A percentile compares a stretch with the other conserved stretches of the same genome.
phyloP scores from a whole-genome alignment of 2,797 vertebrate species.

The Ispidina picta region DNA sequence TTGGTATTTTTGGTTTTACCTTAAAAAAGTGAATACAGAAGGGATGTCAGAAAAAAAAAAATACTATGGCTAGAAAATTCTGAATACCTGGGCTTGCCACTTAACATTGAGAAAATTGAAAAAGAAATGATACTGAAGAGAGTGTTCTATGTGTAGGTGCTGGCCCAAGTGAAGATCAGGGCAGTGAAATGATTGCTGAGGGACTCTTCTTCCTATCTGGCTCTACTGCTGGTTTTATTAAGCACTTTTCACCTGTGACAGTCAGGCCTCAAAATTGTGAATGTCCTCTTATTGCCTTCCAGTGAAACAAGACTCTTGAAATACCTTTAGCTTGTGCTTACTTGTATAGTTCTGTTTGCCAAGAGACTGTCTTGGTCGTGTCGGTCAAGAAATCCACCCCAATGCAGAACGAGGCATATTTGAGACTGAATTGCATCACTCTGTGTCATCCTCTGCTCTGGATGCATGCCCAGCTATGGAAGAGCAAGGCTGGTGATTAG shows the following conservation, averaged over 20 bases:
- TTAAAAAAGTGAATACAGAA: not conserved
- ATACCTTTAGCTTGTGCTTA: conserved; percentile 31
- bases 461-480: conserved; percentile 14
- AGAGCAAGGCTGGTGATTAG: conserved; percentile 55
- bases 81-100: not conserved
- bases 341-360: conserved; percentile 44
- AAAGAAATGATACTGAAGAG: not conserved
- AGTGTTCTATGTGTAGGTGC: not conserved
- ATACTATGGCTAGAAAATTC: not conserved
- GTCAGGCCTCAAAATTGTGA: conserved; percentile 51
- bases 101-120: not conserved
- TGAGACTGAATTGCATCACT: conserved; percentile 51
- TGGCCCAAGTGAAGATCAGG: not conserved
- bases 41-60: conserved; percentile 25
- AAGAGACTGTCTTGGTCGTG: conserved; percentile 38
- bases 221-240: conserved; percentile 60
- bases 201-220: conserved; percentile 46
- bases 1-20: conserved; percentile 19
- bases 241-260: conserved; percentile 59
- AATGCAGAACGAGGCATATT: conserved; percentile 41
- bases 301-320: conserved; percentile 54
- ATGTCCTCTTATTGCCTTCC: conserved; percentile 60
- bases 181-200: conserved; percentile 6
- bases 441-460: conserved; percentile 47
- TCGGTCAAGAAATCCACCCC: conserved; percentile 24